Base-by-base conservation (phyloP, 2,113 vertebrate species). In the Argyrosomus japonicus region DNA sequence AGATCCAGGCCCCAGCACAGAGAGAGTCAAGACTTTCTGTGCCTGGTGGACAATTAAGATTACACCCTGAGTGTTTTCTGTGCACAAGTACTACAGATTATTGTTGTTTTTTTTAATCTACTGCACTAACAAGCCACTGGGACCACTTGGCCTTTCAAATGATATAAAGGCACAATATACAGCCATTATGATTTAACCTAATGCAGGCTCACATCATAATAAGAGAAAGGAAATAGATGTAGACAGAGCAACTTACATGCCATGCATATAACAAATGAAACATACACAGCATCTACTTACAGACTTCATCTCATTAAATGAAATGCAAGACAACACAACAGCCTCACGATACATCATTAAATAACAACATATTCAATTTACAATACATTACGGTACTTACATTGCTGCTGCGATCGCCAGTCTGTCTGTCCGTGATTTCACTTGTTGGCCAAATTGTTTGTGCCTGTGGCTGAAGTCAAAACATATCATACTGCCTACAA, bases 331-430 rank as follows among this genome's bases (percentile, higher is more conserved):
- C 72, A 68, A 62, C 25, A 56, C 72, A 79, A 40, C 18, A 13
- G 57, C 53, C 68, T 64, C 48, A 82, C 25, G 79, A 58, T 48
- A 32, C 64, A 58, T 74, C 54, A 75, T 82, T 65, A 65, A 56
- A 77, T 54, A 68, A 83, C 10, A 72, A 50, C 40, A 83, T 29
- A 75, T 84, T 69, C 2, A 53, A 86, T 85, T 81, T 56, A 17
- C 47, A 73, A 65, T 54, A 70, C 29, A 75, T 88, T 77, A 79
- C 4, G 12, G 45, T 88, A 92, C 91, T 94, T 74, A 94, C 93
- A 48, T 43, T 32, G 45, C 65, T 61, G 78, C 64, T 62, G 65
- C 25, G 19, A 77, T 68, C 50, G 68, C 68, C 75, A 61, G 63
- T 63, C 75, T 82, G 85, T 86, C 69, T 87, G 71, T 82, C 76